Evolutionary conservation across 2,797 vertebrate genomes (phyloP).

Genomic region (Danio jaintianensis): DNA sequence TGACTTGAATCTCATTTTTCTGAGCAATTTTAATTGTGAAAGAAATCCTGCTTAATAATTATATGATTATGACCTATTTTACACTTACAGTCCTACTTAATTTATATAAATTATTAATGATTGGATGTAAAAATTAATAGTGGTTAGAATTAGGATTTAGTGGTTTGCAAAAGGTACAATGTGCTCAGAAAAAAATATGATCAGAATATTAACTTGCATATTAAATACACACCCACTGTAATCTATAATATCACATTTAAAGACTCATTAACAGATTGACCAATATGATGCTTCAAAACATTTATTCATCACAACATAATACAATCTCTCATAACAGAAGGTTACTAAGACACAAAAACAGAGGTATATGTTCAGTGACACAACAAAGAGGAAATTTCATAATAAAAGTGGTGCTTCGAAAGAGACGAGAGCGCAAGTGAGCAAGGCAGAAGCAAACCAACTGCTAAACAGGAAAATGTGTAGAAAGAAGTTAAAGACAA

Average conservation of each 20-base stretch:
- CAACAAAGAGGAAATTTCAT: conserved; percentile 2
- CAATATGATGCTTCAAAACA: conserved; percentile 79
- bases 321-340: conserved; percentile 68
- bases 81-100: no score
- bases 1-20: no score
- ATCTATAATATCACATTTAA: background rate
- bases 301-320: conserved; percentile 77
- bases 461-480: conserved; percentile 39
- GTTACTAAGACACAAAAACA: conserved; percentile 67
- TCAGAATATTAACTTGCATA: no score
- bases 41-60: no score
- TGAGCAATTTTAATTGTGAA: no score
- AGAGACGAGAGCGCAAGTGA: conserved; percentile 19
- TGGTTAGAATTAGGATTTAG: no score
- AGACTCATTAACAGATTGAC: background rate
- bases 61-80: no score
- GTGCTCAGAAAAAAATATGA: no score
- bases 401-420: background rate
- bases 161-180: no score
- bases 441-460: conserved; percentile 13
- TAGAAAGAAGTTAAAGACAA: conserved; percentile 51
- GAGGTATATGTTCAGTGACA: conserved; percentile 64
- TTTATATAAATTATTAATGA: no score
- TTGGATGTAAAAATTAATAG: no score
- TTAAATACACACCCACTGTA: background rate